Conservation (phyloP, 2,113 vertebrate genomes). For the Suricata suricatta region DNA sequence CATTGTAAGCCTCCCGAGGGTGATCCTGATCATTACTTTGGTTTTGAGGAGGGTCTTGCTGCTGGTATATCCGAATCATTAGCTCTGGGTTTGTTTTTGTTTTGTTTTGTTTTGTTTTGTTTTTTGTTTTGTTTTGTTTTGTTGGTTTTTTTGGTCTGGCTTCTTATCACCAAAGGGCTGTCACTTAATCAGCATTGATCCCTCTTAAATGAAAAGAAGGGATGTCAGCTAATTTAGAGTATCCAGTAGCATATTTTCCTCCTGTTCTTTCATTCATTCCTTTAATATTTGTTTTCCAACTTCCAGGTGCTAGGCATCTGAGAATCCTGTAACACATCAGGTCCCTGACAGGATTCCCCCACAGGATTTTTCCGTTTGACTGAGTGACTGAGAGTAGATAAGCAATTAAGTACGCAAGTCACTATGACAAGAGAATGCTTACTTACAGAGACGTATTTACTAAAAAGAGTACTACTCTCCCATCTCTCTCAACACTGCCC, state of each 20-base stretch:
- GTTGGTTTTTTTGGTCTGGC: not conserved
- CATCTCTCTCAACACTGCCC: not conserved
- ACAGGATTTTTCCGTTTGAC: not conserved
- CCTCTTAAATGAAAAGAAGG: not conserved
- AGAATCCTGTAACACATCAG: not conserved
- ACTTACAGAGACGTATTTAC: not conserved
- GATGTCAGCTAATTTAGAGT: not conserved
- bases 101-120: too few species aligned
- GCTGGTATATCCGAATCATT: not conserved
- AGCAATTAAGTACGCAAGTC: not conserved
- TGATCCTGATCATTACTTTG: not conserved
- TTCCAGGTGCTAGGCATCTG: not conserved
- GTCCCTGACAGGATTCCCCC: not conserved
- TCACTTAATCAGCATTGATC: not conserved
- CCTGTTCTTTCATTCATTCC: not conserved
- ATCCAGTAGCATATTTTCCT: not conserved
- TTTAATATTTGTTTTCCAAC: not conserved
- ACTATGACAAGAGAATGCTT: not conserved
- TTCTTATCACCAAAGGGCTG: not conserved
- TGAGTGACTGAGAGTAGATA: not conserved
- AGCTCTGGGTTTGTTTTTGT: not conserved
- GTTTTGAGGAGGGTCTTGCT: not conserved
- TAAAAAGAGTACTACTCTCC: not conserved
- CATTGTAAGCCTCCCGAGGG: not conserved
- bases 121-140: too few species aligned